phyloP scores from a whole-genome alignment of 2,888 invertebrate genomes.

The Habrosyne pyritoides region DNA sequence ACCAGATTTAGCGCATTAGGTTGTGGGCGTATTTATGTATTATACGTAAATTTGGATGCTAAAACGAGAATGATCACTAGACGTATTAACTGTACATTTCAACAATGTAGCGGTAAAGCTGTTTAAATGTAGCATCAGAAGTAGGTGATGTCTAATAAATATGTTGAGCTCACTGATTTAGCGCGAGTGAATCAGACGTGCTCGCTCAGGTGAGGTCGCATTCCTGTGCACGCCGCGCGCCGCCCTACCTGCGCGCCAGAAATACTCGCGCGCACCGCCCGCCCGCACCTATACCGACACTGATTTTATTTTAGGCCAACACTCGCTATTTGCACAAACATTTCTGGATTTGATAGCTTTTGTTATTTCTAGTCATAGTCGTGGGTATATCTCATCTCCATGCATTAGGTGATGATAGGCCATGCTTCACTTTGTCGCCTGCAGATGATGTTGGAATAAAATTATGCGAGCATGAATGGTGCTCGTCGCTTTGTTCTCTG shows the following conservation, averaged over 20 bases:
- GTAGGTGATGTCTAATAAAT: slow-evolving; percentile 61
- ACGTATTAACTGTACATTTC: slow-evolving; percentile 16
- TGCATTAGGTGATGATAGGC: slow-evolving; percentile 13
- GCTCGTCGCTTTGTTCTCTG: background rate
- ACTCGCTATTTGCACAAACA: slow-evolving; percentile 45
- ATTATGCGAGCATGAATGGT: background rate
- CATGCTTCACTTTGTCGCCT: slow-evolving; percentile 12
- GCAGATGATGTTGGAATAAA: slow-evolving; percentile 4
- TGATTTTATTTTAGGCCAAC: slow-evolving; percentile 59
- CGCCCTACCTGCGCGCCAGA: slow-evolving; percentile 78
- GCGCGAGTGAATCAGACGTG: slow-evolving; percentile 75
- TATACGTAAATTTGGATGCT: background rate
- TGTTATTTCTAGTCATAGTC: slow-evolving; percentile 37
- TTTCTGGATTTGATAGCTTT: slow-evolving; percentile 48
- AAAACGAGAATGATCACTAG: background rate
- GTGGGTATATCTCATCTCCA: background rate
- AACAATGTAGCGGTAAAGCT: slow-evolving; percentile 26
- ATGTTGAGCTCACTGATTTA: slow-evolving; percentile 76
- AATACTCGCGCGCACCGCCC: slow-evolving; percentile 71
- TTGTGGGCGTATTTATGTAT: background rate
- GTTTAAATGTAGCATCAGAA: slow-evolving; percentile 48
- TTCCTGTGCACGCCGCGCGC: slow-evolving; percentile 62
- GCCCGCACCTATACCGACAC: slow-evolving; percentile 48
- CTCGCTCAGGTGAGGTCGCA: slow-evolving; percentile 79
- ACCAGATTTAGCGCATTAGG: background rate